phyloP scores from a whole-genome alignment of 2,113 vertebrate genomes.

The Gallinago undulata region DNA sequence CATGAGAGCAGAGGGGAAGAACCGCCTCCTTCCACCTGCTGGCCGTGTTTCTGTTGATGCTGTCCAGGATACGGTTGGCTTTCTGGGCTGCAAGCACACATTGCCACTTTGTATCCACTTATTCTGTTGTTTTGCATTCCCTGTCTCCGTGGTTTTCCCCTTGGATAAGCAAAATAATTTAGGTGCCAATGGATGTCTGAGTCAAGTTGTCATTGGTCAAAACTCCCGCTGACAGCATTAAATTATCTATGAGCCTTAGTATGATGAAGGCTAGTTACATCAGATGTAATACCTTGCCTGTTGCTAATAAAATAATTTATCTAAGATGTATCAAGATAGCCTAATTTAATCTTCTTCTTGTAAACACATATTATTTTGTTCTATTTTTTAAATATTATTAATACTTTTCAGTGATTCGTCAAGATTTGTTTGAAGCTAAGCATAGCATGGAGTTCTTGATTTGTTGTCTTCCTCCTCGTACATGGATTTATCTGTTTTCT shows the following conservation, averaged over 20 bases:
- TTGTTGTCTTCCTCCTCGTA: background rate
- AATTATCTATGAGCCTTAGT: background rate
- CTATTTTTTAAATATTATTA: background rate
- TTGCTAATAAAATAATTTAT: background rate
- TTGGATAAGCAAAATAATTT: background rate
- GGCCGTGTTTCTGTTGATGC: background rate
- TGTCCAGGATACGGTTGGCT: background rate
- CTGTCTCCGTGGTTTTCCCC: background rate
- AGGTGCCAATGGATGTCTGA: background rate
- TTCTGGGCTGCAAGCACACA: background rate
- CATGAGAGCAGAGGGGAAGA: background rate
- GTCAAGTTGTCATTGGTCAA: background rate
- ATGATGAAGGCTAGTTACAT: background rate
- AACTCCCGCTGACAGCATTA: background rate
- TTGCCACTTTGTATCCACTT: background rate
- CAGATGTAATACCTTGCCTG: background rate
- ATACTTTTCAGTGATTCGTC: background rate
- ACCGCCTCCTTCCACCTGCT: background rate
- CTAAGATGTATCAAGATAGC: background rate
- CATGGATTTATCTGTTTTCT: background rate
- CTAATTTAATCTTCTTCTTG: background rate
- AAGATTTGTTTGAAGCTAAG: background rate
- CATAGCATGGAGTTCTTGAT: background rate
- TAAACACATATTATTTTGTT: background rate
- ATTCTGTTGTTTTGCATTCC: background rate